Evolutionary conservation across 2,888 invertebrate species (phyloP), one percentile per base, ranked within the genome.

Genomic region (Hermaeophaga mercurialis): DNA sequence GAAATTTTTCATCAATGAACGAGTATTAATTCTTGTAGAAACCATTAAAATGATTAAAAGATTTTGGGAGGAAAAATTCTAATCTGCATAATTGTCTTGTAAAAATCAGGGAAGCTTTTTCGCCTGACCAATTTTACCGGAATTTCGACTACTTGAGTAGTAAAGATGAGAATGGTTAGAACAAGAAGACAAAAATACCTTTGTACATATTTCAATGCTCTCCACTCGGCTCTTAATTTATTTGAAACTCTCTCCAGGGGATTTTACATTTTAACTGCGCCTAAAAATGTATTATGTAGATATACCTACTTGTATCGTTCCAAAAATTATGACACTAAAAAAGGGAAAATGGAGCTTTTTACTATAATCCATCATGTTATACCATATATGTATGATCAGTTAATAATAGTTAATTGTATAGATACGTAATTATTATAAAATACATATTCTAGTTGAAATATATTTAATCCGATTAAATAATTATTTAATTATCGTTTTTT

Each of bases 1-100:
- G 62, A 65, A 43, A 67, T 65, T 63, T 71, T 67, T 69, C 65
- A 52, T 55, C 47, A 61, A 67, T 62, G 67, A 69, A 69, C 62
- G 66, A 66, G 67, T 66, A 70, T 72, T 73, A 72, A 73, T 72
- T 73, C 70, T 65, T 65, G 64, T 65, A 64, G 64, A 65, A 65
- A 47, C 74, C 74, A 75, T 75, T 75, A 74, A 72, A 72, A 72
- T 74, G 74, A 75, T 75, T 75, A 75, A 74, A 74, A 69, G 65
- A 69, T 70, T 58, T 63, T 56, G 46, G 59, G 48, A 59, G 56
- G 54, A 58, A 60, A 61, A 60, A 52, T 58, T 53, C 50, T 56
- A 63, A 69, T 71, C 67, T 70, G 63, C 68, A 71, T 71, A 71
- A 70, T 71, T 70, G 61, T 56, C 48, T 41, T 41, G 55, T 52